A percentile compares a stretch with the other conserved stretches of the same genome.
phyloP scores from a whole-genome alignment of 2,113 vertebrate genomes.

The Macrotus californicus region DNA sequence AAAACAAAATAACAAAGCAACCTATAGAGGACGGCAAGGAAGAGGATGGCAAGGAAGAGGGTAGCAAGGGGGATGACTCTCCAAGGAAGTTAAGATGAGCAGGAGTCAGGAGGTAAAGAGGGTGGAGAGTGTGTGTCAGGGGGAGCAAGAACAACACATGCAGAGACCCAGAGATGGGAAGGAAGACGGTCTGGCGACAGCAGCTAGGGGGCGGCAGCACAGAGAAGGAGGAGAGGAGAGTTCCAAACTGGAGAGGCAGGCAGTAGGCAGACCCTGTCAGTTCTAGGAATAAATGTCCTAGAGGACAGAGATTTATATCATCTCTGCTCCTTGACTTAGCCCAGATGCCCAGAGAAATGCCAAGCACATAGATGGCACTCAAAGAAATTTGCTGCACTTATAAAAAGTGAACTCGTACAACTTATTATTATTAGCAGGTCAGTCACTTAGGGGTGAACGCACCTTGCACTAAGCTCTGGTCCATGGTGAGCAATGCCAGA shows the following conservation, averaged over 20 bases:
- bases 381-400: neutral
- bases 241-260: neutral
- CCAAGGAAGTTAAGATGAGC: neutral
- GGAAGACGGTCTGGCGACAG: fast-evolving
- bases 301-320: neutral
- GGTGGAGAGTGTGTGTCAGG: neutral
- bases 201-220: neutral
- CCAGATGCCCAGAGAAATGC: neutral
- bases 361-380: neutral
- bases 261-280: neutral
- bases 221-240: neutral
- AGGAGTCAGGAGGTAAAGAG: neutral
- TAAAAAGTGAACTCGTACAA: neutral
- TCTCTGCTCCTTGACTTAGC: neutral
- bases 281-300: neutral
- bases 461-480: neutral
- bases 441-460: neutral
- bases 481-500: neutral
- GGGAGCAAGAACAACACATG: fast-evolving
- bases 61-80: fast-evolving
- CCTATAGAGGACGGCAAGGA: neutral
- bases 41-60: neutral
- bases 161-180: neutral
- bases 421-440: neutral
- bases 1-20: neutral